phyloP scores from a whole-genome alignment of 1,140 invertebrate species.

The Mycetomoellerius zeteki region DNA sequence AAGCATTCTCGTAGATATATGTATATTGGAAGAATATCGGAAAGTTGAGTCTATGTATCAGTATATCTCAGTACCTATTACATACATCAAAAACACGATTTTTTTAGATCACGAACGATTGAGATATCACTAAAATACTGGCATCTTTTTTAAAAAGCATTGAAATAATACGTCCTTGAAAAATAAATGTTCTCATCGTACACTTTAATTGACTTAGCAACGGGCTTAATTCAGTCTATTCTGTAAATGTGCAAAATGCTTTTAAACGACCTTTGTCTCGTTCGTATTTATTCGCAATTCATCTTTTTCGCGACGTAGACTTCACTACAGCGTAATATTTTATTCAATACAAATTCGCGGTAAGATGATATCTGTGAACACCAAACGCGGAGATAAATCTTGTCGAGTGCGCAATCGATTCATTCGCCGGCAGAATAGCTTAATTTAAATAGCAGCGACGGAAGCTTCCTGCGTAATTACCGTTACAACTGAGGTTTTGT shows the following conservation, averaged over 20 bases:
- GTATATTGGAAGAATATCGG: background rate
- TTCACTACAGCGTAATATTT: background rate
- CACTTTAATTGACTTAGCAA: background rate
- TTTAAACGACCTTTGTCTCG: background rate
- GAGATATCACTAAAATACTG: background rate
- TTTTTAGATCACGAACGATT: background rate
- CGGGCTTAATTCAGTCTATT: background rate
- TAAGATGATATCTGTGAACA: background rate
- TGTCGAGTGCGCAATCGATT: slow-evolving; percentile 13
- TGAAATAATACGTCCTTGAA: background rate
- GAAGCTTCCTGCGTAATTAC: slow-evolving; percentile 30
- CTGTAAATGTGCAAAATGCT: background rate
- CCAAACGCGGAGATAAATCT: slow-evolving; percentile 24
- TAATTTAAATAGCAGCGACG: slow-evolving; percentile 46
- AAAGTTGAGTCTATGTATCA: background rate
- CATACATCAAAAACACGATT: background rate
- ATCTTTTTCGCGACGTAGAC: background rate
- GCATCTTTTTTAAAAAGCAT: background rate
- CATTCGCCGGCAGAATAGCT: slow-evolving; percentile 24
- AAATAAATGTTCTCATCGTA: background rate
- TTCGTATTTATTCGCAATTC: background rate
- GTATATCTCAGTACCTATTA: background rate
- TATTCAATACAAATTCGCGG: slow-evolving; percentile 41
- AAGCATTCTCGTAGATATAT: background rate
- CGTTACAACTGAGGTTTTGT: slow-evolving; percentile 10